These are phyloP conservation scores for Allophyes oxyacanthae DNA, from an alignment of 2,888 invertebrate species.

Conservation along the genomic window DNA sequence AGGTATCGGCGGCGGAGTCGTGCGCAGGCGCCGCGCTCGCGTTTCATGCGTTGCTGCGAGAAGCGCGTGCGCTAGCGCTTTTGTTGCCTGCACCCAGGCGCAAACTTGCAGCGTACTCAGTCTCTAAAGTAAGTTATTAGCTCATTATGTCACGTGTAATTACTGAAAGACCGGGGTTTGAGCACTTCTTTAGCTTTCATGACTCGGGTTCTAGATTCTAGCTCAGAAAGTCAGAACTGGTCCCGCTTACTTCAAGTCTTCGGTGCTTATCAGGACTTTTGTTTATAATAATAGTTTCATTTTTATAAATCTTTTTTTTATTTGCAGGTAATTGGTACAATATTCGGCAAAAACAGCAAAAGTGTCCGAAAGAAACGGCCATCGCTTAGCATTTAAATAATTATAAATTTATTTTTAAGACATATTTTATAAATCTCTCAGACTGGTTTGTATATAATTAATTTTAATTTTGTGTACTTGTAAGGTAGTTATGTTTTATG, in stretches of 20 bases:
- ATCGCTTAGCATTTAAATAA: constrained; percentile 92
- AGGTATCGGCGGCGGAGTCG: constrained; percentile 95
- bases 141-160: too few relatives aligned
- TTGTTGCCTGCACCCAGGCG: constrained; percentile 91
- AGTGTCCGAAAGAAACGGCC: constrained; percentile 94
- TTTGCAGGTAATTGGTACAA: constrained; percentile 91
- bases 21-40: constrained; percentile 94
- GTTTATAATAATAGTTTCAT: background rate
- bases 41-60: constrained; percentile 93
- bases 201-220: too few relatives aligned
- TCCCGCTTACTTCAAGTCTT: too few relatives aligned
- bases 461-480: constrained; percentile 51
- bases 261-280: too few relatives aligned
- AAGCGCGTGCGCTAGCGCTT: constrained; percentile 93
- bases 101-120: constrained; percentile 93
- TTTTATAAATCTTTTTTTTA: constrained; percentile 39
- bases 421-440: constrained; percentile 67
- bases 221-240: too few relatives aligned
- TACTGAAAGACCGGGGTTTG: too few relatives aligned
- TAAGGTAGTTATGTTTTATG: constrained; percentile 24
- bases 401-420: constrained; percentile 57
- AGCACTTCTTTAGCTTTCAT: too few relatives aligned
- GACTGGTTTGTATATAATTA: constrained; percentile 78
- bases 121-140: constrained; percentile 90
- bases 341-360: constrained; percentile 94